phyloP scores from a whole-genome alignment of 2,113 vertebrate species.

The Ammodytes dubius region DNA sequence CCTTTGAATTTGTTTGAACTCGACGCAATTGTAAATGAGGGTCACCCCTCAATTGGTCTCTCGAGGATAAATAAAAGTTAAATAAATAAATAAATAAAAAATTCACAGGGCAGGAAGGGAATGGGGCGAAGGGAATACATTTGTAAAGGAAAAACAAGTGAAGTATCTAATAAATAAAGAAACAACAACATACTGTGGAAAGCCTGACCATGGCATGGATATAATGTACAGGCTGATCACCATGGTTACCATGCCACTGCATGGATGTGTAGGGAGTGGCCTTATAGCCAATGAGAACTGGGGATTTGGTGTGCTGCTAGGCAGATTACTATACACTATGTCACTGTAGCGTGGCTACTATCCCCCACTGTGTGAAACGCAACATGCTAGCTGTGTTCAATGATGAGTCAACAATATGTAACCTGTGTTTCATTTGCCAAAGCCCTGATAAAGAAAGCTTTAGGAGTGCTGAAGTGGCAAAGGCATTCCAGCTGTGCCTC shows the following conservation, averaged over 20 bases:
- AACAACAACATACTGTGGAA: conserved; percentile 15
- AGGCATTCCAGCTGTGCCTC: conserved; percentile 1
- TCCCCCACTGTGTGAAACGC: conserved; percentile 17
- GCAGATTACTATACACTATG: conserved; percentile 66
- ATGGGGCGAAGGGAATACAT: too few relatives aligned
- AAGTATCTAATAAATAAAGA: too few relatives aligned
- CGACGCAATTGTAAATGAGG: too few relatives aligned
- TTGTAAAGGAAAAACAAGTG: too few relatives aligned
- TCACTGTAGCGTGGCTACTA: conserved; percentile 2
- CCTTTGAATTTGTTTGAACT: too few relatives aligned
- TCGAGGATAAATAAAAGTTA: too few relatives aligned
- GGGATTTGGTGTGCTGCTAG: conserved; percentile 67
- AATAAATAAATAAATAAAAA: too few relatives aligned
- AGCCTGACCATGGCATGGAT: not conserved
- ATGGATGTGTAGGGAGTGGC: conserved; percentile 68
- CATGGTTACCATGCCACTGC: conserved; percentile 68
- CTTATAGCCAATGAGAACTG: conserved; percentile 64
- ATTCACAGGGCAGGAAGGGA: too few relatives aligned
- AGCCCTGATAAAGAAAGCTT: not conserved
- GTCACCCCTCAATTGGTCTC: too few relatives aligned
- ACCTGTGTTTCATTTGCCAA: conserved; percentile 20
- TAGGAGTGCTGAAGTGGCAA: not conserved
- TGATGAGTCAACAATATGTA: conserved; percentile 19
- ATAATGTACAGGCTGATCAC: conserved; percentile 59
- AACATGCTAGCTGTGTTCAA: conserved; percentile 25